Base-by-base conservation (phyloP, 53 echinoderm and acorn worm species). In the Echinometra lucunter region DNA sequence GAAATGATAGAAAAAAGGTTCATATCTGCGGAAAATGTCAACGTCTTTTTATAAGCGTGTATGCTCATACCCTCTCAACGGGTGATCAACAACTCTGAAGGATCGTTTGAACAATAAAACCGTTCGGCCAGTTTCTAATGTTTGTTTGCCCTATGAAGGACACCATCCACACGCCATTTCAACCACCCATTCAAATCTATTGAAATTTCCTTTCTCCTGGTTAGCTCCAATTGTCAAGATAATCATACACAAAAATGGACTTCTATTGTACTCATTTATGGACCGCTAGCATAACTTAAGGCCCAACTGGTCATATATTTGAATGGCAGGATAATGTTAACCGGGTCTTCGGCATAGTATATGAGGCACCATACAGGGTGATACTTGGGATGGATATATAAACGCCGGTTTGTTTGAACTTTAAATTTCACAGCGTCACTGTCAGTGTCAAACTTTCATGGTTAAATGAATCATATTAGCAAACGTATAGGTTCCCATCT, bases 21-120 rank as follows among this genome's bases (percentile, higher is more conserved):
- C 85, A 47, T 85, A 85, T 85, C 49, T 85, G 85, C 85, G 85
- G 27, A 85, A 85, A 85, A 85, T 85, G 85, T n/a, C 85, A 85
- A 49, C 44, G 85, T 85, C 85, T 85, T 85, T 85, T n/a, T 53
- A 49, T 49, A 85, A 85, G n/a, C 47, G 85, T 85, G 85, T 85
- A 49, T 85, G 85, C 85, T 85, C 49, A 85, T 85, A 85, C 85
- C 85, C 47, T 47, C 85, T 85, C 85, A 85, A 85, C 85, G 53
- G 85, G 85, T n/a, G 47, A 85, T 85, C 85, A 49, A 85, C 85
- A 49, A 47, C 47, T 47, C 27, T 85, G 85, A 85, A 85, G 85
- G 85, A 85, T n/a, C 85, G 3, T 15, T 3, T 1, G 37, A 49
- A 85, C 85, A 85, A 85, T 85, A 21, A 85, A 53, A 85, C 30